These are phyloP conservation scores for Camponotus floridanus DNA, from an alignment of 1,140 invertebrate genomes.

Conservation along the genomic window DNA sequence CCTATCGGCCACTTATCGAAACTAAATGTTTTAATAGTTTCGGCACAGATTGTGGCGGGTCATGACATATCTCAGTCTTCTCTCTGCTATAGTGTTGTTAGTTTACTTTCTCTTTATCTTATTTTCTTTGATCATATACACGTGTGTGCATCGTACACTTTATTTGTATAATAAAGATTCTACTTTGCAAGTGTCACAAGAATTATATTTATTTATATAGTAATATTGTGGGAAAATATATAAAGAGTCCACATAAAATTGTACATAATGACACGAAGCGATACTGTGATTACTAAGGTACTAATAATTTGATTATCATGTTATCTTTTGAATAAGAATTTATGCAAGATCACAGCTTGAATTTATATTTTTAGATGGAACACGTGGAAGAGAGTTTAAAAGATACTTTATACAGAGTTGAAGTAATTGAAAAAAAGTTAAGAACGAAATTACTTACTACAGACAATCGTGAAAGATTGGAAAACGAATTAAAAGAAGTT, in stretches of 20 bases:
- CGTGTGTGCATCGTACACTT: too few species aligned
- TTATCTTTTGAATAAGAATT: not conserved
- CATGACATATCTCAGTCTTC: too few species aligned
- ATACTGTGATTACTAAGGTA: conserved; percentile 35
- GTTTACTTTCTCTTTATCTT: too few species aligned
- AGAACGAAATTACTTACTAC: conserved; percentile 74
- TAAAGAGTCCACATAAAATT: not conserved
- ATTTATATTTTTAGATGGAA: conserved; percentile 78
- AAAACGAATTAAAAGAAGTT: conserved; percentile 79
- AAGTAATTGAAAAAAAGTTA: conserved; percentile 80
- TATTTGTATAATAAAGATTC: too few species aligned
- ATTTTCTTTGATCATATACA: too few species aligned
- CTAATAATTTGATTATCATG: not conserved
- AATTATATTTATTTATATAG: too few species aligned
- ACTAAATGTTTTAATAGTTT: too few species aligned
- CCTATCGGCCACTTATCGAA: too few species aligned
- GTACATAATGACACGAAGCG: conserved; percentile 5
- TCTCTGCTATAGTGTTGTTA: too few species aligned
- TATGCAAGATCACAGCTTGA: not conserved
- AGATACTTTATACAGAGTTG: conserved; percentile 77
- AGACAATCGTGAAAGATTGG: conserved; percentile 80
- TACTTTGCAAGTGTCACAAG: too few species aligned
- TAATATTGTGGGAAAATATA: not conserved
- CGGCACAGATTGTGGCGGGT: too few species aligned
- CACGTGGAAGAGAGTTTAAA: conserved; percentile 80